Evolutionary conservation across 2,797 vertebrate species (phyloP), one percentile per base, ranked within the genome.

Genomic region (Gadopsis bispinosus): DNA sequence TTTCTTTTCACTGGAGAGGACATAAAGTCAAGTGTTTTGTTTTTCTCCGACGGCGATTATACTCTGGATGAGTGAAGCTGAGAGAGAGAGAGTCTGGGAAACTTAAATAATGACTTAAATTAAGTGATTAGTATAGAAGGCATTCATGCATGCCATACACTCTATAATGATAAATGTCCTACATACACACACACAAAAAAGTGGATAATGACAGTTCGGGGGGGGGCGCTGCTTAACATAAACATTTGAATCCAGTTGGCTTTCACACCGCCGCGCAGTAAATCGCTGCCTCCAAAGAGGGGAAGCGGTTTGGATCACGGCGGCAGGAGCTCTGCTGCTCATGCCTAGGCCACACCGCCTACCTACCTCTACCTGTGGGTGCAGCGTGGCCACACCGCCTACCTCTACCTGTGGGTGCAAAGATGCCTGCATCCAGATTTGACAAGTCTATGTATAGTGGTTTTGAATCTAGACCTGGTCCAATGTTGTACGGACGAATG

Each of bases 51-150:
- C 43, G 20, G 87, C 73, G 66, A 56, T 85, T 85, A 79, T 53
- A 5, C 51, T 75, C 5, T 53, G 77, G 69, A 81, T 76, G 48
- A 75, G 51, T 71, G 70, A 43, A 33, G 66, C 69, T 3, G 62
- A 77, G 86, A 80, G 37, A 80, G 37, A 63, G 61, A 78, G 63
- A 65, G 79, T 50, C 67, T 65, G 76, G 56, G 43, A 48, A 77
- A 78, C 70, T 70, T 75, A 72, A 76, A 81, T 84, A 83, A 88
- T 68, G 77, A 70, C 87, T 77, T 48, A 72, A 88, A 80, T 80
- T 31, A 79, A 63, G 79, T 65, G 74, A 91, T 86, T 86, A 88
- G 77, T 67, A 75, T 74, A 77, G 55, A 62, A 78, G 63, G 75
- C 68, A 4, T 69, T 39, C 47, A 20, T 22, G 73, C 48, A 26